Conservation (phyloP, 2,113 vertebrate species). For the Halcyon senegalensis region DNA sequence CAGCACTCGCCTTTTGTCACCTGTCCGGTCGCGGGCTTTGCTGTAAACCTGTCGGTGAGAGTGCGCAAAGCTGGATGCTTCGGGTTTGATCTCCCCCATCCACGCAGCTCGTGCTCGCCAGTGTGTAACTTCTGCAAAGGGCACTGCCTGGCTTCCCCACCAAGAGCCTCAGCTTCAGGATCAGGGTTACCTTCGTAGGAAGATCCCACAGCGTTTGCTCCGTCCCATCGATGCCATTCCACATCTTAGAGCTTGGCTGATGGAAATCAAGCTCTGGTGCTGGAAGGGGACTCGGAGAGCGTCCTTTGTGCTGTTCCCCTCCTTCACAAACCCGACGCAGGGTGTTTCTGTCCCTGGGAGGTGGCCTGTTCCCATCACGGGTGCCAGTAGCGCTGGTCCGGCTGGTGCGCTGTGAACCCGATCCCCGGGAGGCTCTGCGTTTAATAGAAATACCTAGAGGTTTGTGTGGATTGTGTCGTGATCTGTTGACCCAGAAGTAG, state of each 20-base stretch:
- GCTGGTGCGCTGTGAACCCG: background rate
- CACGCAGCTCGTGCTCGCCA: background rate
- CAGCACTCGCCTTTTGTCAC: background rate
- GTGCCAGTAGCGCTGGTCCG: fast-evolving
- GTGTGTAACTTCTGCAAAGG: background rate
- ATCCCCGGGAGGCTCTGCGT: fast-evolving
- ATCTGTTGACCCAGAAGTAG: background rate
- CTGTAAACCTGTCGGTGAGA: background rate
- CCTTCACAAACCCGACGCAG: background rate
- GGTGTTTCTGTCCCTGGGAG: background rate
- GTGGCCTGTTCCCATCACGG: background rate
- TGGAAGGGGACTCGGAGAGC: fast-evolving
- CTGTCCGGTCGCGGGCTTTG: fast-evolving
- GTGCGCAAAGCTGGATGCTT: background rate
- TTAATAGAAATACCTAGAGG: background rate
- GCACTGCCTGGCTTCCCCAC: fast-evolving
- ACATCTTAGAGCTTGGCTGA: background rate
- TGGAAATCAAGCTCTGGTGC: background rate
- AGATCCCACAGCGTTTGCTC: background rate
- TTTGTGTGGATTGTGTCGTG: background rate
- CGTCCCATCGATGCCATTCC: fast-evolving
- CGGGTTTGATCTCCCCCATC: fast-evolving
- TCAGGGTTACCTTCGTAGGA: background rate
- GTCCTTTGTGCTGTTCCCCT: background rate
- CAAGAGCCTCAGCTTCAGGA: background rate